Conservation (phyloP, 2,888 invertebrate species). For the Trypoxylon attenuatum region DNA sequence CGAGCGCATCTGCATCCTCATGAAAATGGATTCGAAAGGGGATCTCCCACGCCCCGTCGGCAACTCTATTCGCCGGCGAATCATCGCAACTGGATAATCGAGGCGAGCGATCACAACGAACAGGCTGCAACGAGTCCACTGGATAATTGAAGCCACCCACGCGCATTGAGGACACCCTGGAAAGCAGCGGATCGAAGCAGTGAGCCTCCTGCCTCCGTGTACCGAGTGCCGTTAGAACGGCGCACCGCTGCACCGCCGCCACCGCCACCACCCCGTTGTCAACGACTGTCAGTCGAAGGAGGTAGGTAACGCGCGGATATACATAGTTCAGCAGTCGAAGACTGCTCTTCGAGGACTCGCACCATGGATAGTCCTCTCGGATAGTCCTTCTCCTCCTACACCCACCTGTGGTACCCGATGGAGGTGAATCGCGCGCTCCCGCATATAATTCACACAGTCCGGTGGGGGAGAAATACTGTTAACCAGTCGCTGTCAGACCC, state of each 20-base stretch:
- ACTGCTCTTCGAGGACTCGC: conserved; percentile 22
- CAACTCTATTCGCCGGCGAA: conserved; percentile 17
- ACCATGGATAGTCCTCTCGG: too few relatives aligned
- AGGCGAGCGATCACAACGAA: conserved; percentile 22
- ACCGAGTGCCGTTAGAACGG: conserved; percentile 56
- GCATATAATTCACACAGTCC: conserved; percentile 51
- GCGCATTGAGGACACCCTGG: too few relatives aligned
- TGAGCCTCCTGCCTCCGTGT: conserved; percentile 16
- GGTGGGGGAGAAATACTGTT: conserved; percentile 63
- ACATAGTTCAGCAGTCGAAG: conserved; percentile 1
- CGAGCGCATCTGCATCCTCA: neutral
- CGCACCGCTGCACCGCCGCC: too few relatives aligned
- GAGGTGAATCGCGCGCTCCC: conserved; percentile 44
- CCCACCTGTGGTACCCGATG: conserved; percentile 44
- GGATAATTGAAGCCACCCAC: conserved; percentile 53
- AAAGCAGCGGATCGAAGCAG: too few relatives aligned
- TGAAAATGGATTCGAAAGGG: conserved; percentile 7
- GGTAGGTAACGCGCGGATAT: conserved; percentile 14
- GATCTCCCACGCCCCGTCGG: neutral
- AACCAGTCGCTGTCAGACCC: conserved; percentile 57
- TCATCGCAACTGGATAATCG: conserved; percentile 31
- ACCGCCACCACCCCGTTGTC: conserved; percentile 52
- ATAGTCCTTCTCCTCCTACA: conserved; percentile 29
- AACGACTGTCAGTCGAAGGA: conserved; percentile 48
- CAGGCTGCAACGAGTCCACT: conserved; percentile 16